phyloP scores from a whole-genome alignment of 1,140 invertebrate species.

The Drosophila bifasciata region DNA sequence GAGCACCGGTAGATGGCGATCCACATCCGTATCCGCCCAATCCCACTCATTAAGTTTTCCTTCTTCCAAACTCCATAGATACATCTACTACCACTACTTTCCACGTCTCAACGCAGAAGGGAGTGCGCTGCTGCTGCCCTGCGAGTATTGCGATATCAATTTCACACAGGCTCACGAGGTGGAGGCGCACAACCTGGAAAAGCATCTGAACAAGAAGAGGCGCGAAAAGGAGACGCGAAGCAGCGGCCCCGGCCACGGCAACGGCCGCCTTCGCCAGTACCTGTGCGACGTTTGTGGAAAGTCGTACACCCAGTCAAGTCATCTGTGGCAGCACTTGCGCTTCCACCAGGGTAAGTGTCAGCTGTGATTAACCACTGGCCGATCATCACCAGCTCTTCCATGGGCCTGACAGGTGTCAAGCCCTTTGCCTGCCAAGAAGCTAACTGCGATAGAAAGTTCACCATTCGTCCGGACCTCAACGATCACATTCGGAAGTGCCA shows the following conservation, averaged over 20 bases:
- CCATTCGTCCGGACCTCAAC: slow-evolving; percentile 88
- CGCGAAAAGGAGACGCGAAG: slow-evolving; percentile 68
- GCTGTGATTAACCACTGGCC: not conserved
- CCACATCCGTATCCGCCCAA: too few relatives aligned
- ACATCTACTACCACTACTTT: slow-evolving; percentile 72
- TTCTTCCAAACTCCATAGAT: slow-evolving; percentile 35
- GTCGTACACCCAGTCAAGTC: slow-evolving; percentile 87
- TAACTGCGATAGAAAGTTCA: slow-evolving; percentile 87
- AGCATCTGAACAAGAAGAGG: slow-evolving; percentile 74
- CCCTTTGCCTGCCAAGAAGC: slow-evolving; percentile 86
- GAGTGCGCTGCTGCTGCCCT: slow-evolving; percentile 56
- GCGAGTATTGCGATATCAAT: slow-evolving; percentile 74
- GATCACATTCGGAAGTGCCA: slow-evolving; percentile 88
- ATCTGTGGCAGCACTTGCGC: slow-evolving; percentile 87
- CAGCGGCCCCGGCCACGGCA: slow-evolving; percentile 5
- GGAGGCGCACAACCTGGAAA: slow-evolving; percentile 81
- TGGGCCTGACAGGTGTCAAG: slow-evolving; percentile 85
- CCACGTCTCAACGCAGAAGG: slow-evolving; percentile 56
- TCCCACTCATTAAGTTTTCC: slow-evolving; percentile 5
- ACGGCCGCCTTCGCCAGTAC: slow-evolving; percentile 84
- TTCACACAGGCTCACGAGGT: slow-evolving; percentile 84
- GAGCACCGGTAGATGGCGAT: slow-evolving; percentile 80
- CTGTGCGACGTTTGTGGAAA: slow-evolving; percentile 87
- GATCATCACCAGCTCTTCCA: too few relatives aligned
- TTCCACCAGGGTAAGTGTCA: slow-evolving; percentile 85